Percentiles rank a stretch among this genome's conserved stretches.
Evolutionary conservation across 2,888 invertebrate species (phyloP).

Genomic region (Acronicta aceris): DNA sequence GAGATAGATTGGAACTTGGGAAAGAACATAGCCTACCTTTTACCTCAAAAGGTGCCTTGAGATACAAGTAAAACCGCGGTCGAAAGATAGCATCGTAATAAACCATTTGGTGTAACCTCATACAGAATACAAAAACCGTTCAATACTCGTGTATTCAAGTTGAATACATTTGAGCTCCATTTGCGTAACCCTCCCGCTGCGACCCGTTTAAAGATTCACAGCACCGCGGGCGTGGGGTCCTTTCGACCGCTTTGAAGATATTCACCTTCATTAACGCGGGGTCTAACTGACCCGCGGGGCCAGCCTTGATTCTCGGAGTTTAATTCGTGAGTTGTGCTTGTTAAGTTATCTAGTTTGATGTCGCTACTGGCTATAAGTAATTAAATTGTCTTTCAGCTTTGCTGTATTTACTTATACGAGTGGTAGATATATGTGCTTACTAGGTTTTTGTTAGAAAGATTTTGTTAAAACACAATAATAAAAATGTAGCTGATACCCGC

Average conservation of each 20-base stretch:
- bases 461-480: too few species aligned
- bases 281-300: constrained; percentile 77
- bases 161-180: constrained; percentile 72
- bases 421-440: too few species aligned
- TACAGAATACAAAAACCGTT: constrained; percentile 44
- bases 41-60: too few species aligned
- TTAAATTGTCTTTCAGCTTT: constrained; percentile 10
- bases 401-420: not conserved
- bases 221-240: constrained; percentile 78
- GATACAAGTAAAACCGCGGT: too few species aligned
- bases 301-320: constrained; percentile 55
- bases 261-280: constrained; percentile 86
- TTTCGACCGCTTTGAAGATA: constrained; percentile 84
- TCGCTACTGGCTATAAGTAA: constrained; percentile 33
- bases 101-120: constrained; percentile 20
- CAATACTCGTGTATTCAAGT: constrained; percentile 58
- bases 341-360: constrained; percentile 40
- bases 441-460: too few species aligned
- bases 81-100: too few species aligned
- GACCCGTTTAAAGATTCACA: constrained; percentile 86
- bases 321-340: constrained; percentile 50
- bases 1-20: too few species aligned
- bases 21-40: too few species aligned
- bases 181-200: constrained; percentile 67
- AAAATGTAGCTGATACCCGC: too few species aligned